A percentile compares a stretch with the other conserved stretches of the same genome.
Conservation (phyloP, 2,888 invertebrate species). For the Drosophila falleni region DNA sequence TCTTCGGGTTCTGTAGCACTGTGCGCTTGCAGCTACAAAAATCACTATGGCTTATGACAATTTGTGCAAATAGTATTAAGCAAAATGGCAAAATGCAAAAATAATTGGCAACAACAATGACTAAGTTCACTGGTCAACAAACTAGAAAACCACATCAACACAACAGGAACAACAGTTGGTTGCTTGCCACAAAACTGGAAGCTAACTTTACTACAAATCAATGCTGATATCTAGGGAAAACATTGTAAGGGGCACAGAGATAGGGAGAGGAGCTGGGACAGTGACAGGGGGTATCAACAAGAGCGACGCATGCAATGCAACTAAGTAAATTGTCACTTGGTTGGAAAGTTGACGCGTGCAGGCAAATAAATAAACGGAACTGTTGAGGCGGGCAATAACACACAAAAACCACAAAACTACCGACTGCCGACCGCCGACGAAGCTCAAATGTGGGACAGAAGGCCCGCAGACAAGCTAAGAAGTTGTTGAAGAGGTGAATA, state of each 20-base stretch:
- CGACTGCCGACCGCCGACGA: constrained; percentile 29
- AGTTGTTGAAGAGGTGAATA: constrained; percentile 24
- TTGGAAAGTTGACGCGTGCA: constrained; percentile 64
- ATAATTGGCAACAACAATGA: constrained; percentile 66
- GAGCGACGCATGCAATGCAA: constrained; percentile 44
- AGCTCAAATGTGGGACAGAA: constrained; percentile 66
- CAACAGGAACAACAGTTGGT: constrained; percentile 17
- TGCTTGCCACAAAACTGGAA: constrained; percentile 17
- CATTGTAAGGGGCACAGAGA: too few species aligned
- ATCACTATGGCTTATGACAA: constrained; percentile 51
- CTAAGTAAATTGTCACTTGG: constrained; percentile 66
- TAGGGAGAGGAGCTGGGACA: background rate
- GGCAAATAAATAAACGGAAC: constrained; percentile 61
- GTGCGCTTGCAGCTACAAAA: constrained; percentile 38
- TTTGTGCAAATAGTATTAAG: constrained; percentile 43
- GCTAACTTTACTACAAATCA: constrained; percentile 25
- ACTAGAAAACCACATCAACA: constrained; percentile 23
- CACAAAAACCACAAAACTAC: constrained; percentile 17
- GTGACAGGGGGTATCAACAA: background rate
- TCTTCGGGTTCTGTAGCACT: constrained; percentile 17
- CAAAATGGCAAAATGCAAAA: constrained; percentile 60
- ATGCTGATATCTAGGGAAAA: constrained; percentile 5
- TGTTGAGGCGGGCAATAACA: constrained; percentile 38
- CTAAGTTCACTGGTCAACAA: constrained; percentile 73
- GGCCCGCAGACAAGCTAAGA: constrained; percentile 45